These are phyloP conservation scores for Vidua macroura DNA, from an alignment of 2,113 vertebrate genomes.

Conservation along the genomic window DNA sequence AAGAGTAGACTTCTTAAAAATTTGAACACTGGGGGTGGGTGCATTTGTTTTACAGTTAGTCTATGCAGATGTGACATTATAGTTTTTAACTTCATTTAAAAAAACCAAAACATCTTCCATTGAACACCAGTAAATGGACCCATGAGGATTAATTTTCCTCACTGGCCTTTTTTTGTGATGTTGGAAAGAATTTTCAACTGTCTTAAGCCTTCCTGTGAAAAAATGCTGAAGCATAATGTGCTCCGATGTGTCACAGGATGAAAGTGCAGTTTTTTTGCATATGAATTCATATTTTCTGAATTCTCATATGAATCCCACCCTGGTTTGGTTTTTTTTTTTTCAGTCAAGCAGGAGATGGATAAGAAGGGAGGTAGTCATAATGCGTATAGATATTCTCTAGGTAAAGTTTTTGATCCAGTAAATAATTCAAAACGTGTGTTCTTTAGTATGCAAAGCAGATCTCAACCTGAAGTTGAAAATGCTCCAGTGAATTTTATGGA, in stretches of 20 bases:
- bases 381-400: background rate
- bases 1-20: background rate
- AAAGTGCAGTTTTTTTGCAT: background rate
- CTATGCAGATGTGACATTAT: background rate
- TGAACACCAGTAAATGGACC: background rate
- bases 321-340: background rate
- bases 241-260: background rate
- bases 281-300: background rate
- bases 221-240: background rate
- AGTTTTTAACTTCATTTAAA: background rate
- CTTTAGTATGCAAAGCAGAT: background rate
- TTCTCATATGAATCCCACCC: background rate
- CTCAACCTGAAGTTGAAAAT: background rate
- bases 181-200: background rate
- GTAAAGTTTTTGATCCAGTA: background rate
- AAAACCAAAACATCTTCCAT: accelerated
- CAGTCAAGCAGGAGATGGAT: background rate
- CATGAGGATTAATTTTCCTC: background rate
- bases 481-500: background rate
- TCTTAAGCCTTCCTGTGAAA: background rate
- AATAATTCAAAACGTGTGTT: background rate
- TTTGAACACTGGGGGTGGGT: background rate
- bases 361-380: background rate
- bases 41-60: background rate
- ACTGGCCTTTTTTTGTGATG: background rate